Conservation (phyloP, 1,140 invertebrate genomes). For the Wiebesia pumilae region DNA sequence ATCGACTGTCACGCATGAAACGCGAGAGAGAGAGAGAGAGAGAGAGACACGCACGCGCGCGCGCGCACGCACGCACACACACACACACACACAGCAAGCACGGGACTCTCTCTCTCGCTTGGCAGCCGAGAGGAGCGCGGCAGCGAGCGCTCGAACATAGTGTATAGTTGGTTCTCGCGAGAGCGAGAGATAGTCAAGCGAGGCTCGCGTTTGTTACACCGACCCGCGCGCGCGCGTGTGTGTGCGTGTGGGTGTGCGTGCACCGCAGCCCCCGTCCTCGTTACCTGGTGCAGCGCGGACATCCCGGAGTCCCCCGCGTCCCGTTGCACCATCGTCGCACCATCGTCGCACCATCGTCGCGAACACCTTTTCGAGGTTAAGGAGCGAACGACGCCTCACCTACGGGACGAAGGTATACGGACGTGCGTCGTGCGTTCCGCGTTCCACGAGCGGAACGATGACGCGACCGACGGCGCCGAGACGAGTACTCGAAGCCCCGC, state of each 20-base stretch:
- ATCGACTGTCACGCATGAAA: conserved; percentile 31
- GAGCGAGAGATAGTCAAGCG: conserved; percentile 41
- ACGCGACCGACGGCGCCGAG: conserved; percentile 10
- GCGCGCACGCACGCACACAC: too few relatives aligned
- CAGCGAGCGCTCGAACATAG: not conserved
- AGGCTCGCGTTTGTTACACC: not conserved
- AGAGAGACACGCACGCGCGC: not conserved
- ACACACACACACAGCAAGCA: too few relatives aligned
- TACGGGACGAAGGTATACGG: not conserved
- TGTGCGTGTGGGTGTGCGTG: not conserved
- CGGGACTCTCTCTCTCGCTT: not conserved
- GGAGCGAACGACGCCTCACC: not conserved
- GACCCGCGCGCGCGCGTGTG: not conserved
- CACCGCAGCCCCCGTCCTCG: not conserved
- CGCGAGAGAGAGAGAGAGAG: not conserved
- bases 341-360: too few relatives aligned
- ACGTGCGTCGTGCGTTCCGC: conserved; percentile 34
- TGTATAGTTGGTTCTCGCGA: conserved; percentile 36
- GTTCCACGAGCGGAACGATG: conserved; percentile 11
- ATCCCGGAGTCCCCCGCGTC: not conserved
- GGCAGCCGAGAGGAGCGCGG: not conserved
- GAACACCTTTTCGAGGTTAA: not conserved
- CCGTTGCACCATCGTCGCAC: not conserved
- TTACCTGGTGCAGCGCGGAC: not conserved
- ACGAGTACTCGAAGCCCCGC: not conserved